Conservation (phyloP, 1,140 invertebrate species). For the Trinorchestia longiramus region DNA sequence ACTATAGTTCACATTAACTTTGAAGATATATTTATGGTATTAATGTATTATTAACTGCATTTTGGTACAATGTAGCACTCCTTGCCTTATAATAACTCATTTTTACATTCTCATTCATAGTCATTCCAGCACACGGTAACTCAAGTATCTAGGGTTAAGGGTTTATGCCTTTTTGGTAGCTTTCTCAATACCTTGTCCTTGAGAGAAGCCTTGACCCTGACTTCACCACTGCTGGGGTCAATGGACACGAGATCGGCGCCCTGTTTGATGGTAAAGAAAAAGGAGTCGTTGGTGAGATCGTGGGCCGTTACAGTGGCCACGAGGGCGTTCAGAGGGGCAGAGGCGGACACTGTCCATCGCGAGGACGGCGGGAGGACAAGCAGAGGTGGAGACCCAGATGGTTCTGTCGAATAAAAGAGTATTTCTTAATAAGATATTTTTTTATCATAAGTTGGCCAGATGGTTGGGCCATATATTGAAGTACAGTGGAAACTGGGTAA, state of each 20-base stretch:
- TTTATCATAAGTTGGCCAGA: too few species aligned
- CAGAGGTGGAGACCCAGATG: conserved; percentile 55
- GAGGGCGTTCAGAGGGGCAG: conserved; percentile 24
- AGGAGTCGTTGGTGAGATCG: conserved; percentile 55
- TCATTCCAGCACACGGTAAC: too few species aligned
- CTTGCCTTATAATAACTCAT: too few species aligned
- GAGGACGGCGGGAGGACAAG: background rate
- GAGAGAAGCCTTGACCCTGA: conserved; percentile 45
- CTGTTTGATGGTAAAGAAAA: conserved; percentile 28
- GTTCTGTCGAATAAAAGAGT: background rate
- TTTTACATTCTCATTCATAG: too few species aligned
- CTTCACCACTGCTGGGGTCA: conserved; percentile 22
- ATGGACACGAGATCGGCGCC: conserved; percentile 28
- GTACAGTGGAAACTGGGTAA: too few species aligned
- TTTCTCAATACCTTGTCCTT: conserved; percentile 39
- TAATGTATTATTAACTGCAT: too few species aligned
- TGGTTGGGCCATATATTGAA: too few species aligned
- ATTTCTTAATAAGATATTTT: background rate
- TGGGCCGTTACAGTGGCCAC: conserved; percentile 45
- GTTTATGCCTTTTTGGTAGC: background rate
- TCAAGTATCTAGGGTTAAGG: background rate
- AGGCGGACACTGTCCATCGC: conserved; percentile 32
- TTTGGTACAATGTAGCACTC: too few species aligned
- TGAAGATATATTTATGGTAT: too few species aligned
- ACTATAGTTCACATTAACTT: too few species aligned